Conservation (phyloP, 1,140 invertebrate species). For the Marisa cornuarietis region DNA sequence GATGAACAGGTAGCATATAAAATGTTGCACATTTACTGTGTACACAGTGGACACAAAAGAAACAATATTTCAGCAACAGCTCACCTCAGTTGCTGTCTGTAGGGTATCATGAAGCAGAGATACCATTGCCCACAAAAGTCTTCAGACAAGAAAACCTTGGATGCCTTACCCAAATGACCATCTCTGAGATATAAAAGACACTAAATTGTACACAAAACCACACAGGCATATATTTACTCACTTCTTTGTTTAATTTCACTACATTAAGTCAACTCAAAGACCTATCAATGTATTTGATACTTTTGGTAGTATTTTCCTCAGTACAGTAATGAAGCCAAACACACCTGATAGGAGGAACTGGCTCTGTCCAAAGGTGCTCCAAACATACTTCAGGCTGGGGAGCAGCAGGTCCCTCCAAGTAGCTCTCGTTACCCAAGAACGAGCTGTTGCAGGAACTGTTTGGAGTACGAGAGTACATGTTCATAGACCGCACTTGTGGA, state of each 20-base stretch:
- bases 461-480: slow-evolving; percentile 46
- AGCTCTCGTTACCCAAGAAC: slow-evolving; percentile 52
- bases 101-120: slow-evolving; percentile 81
- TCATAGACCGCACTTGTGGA: slow-evolving; percentile 45
- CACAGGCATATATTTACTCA: neutral
- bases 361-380: slow-evolving; percentile 88
- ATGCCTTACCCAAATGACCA: slow-evolving; percentile 70
- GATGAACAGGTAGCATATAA: neutral
- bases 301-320: too few species aligned
- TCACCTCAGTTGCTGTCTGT: slow-evolving; percentile 73
- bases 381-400: slow-evolving; percentile 86
- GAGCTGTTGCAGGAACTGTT: slow-evolving; percentile 49
- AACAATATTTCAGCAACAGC: neutral
- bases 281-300: neutral
- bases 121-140: slow-evolving; percentile 86
- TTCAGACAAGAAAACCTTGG: slow-evolving; percentile 81
- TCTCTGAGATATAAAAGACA: slow-evolving; percentile 42
- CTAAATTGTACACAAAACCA: neutral
- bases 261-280: neutral
- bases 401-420: slow-evolving; percentile 68
- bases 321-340: neutral
- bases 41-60: neutral
- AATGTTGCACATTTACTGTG: neutral
- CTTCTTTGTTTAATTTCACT: neutral
- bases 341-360: slow-evolving; percentile 48